Conservation (phyloP, 2,888 invertebrate genomes). For the Drosophila greeni region DNA sequence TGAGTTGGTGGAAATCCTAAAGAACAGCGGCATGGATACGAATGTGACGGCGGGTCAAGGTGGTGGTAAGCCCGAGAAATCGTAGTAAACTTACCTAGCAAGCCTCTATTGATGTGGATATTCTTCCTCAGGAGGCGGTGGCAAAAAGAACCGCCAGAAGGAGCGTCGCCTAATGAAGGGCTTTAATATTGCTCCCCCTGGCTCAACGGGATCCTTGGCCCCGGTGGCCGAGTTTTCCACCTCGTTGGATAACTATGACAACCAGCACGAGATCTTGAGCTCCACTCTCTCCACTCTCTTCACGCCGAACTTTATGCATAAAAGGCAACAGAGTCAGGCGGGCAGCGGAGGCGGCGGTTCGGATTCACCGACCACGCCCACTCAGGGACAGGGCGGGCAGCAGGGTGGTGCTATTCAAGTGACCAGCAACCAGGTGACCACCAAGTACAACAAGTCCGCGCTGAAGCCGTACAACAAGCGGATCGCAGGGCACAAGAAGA, state of each 20-base stretch:
- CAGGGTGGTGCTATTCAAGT: conserved; percentile 18
- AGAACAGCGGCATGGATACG: conserved; percentile 97
- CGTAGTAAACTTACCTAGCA: background rate
- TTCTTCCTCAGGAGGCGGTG: conserved; percentile 85
- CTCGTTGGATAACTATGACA: conserved; percentile 82
- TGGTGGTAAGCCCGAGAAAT: conserved; percentile 81
- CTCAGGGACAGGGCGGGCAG: conserved; percentile 25
- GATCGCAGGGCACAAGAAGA: conserved; percentile 84
- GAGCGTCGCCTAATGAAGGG: conserved; percentile 96
- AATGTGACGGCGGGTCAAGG: conserved; percentile 90
- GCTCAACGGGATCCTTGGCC: conserved; percentile 82
- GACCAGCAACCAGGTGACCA: conserved; percentile 48
- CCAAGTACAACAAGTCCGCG: conserved; percentile 76
- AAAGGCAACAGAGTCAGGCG: conserved; percentile 65
- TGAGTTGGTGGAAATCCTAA: conserved; percentile 96
- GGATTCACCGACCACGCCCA: conserved; percentile 64
- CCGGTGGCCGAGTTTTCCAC: conserved; percentile 90
- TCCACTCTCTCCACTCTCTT: conserved; percentile 86
- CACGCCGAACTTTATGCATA: conserved; percentile 77
- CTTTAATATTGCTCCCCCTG: conserved; percentile 91
- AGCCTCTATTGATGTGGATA: conserved; percentile 42
- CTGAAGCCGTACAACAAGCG: conserved; percentile 79
- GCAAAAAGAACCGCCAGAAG: conserved; percentile 95
- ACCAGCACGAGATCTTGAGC: conserved; percentile 83
- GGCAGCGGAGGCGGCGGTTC: conserved; percentile 73